phyloP scores from a whole-genome alignment of 2,113 vertebrate genomes.

The Marmota monax region DNA sequence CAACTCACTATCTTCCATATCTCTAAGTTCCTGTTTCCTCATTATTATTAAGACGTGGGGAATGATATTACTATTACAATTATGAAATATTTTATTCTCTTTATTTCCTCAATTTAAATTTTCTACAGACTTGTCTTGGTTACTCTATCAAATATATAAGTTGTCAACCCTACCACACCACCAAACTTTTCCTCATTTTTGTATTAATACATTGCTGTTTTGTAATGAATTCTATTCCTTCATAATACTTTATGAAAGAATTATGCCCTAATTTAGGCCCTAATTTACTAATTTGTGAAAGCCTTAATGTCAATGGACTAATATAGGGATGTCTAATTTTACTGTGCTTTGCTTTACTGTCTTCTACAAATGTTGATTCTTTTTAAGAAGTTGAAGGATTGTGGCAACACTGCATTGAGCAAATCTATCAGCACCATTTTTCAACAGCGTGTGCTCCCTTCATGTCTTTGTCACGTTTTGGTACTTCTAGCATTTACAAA shows the following conservation, averaged over 20 bases:
- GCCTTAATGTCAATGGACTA: neutral
- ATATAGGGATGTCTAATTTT: neutral
- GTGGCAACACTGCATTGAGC: neutral
- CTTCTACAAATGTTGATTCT: neutral
- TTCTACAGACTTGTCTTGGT: neutral
- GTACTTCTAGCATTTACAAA: neutral
- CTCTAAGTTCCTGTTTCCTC: neutral
- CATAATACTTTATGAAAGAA: neutral
- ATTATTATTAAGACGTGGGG: conserved; percentile 14
- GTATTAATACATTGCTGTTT: neutral
- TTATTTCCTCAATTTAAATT: neutral
- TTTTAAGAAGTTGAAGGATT: neutral
- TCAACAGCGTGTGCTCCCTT: neutral
- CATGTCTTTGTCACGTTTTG: neutral
- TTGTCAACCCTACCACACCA: neutral
- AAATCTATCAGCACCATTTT: neutral
- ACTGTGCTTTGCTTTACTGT: neutral
- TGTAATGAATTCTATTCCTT: neutral
- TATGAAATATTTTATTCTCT: conserved; percentile 6
- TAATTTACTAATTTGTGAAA: neutral
- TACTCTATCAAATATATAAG: neutral
- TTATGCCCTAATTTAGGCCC: too few species aligned
- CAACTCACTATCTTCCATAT: conserved; percentile 6
- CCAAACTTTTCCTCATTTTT: neutral
- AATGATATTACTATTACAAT: conserved; percentile 17